Percentiles rank a stretch among this genome's conserved stretches.
phyloP scores from a whole-genome alignment of 2,113 vertebrate species.

The Petromus typicus region DNA sequence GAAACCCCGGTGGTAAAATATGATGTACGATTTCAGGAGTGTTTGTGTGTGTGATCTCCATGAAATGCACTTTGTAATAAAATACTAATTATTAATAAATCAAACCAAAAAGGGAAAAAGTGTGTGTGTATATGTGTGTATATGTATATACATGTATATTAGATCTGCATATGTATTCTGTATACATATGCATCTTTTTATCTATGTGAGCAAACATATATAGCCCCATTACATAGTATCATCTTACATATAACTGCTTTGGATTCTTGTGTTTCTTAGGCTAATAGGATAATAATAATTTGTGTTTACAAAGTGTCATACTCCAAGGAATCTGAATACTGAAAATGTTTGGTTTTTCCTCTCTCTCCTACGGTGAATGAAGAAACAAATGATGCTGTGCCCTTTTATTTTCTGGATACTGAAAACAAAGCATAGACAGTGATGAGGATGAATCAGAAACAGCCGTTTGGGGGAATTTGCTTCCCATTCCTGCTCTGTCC shows the following conservation, averaged over 20 bases:
- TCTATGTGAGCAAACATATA: background rate
- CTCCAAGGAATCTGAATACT: background rate
- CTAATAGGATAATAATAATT: slow-evolving; percentile 28
- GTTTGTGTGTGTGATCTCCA: slow-evolving; percentile 62
- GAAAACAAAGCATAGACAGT: background rate
- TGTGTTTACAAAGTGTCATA: slow-evolving; percentile 14
- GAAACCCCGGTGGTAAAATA: slow-evolving; percentile 83
- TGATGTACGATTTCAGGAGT: slow-evolving; percentile 81
- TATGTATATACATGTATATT: background rate
- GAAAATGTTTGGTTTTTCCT: background rate
- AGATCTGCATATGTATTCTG: background rate
- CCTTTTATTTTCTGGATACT: slow-evolving; percentile 23
- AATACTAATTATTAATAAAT: slow-evolving; percentile 86
- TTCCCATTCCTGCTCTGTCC: background rate
- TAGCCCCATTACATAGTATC: background rate
- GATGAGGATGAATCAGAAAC: background rate
- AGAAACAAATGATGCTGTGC: background rate
- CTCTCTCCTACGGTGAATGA: background rate
- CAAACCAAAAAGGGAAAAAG: slow-evolving; percentile 2
- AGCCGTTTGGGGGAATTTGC: background rate
- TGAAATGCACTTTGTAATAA: slow-evolving; percentile 78
- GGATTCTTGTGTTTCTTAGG: background rate
- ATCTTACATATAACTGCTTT: background rate
- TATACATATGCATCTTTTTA: background rate
- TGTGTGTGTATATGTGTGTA: background rate